Base-by-base conservation (phyloP, 1,140 invertebrate species). In the Drosophila persimilis region DNA sequence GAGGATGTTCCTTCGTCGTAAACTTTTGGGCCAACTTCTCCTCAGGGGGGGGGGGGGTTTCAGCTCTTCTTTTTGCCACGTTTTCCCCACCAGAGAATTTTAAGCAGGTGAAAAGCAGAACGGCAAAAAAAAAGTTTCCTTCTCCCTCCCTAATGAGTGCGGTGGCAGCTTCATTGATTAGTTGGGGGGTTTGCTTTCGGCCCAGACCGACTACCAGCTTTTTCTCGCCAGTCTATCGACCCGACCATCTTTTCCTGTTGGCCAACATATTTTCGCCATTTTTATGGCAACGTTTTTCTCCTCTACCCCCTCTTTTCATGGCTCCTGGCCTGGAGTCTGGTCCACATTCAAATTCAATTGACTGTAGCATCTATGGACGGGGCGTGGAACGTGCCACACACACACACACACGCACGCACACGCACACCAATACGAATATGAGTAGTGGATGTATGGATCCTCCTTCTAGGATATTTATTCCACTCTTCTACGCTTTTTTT, bases 261-360 rank as follows among this genome's bases (percentile, higher is more conserved):
- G 43, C 45, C 43, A 74, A 75, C 72, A 75, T 75, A 75, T 75
- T 75, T 75, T 75, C 17, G 31, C 52, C 51, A 61, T 72, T 75
- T 79, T 67, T 75, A 51, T 56, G 54, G 50, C 39, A 57, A 3
- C 45, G 45, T 70, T 61, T 54, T 64, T 71, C 22, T 24, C 41
- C 22, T 56, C 52, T 39, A 17, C 17, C 17, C 17, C 41, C 22
- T 56, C 52, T 29, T n/a, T 39, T 45, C 11, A 4, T 6, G 6
- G 17, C 11, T 53, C 41, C 39, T 20, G 50, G 29, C 46, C 31
- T 22, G 20, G 15, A 35, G 6, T 24, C 35, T 53, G 26, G 15
- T 35, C 11, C 52, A 50, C 63, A 78, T 77, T 73, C 70, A 74
- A 74, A 85, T 86, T 86, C 73, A 81, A 88, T 86, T 78, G 62